Evolutionary conservation across 2,113 vertebrate genomes (phyloP), one percentile per base, ranked within the genome.

Genomic region (Grus americana): DNA sequence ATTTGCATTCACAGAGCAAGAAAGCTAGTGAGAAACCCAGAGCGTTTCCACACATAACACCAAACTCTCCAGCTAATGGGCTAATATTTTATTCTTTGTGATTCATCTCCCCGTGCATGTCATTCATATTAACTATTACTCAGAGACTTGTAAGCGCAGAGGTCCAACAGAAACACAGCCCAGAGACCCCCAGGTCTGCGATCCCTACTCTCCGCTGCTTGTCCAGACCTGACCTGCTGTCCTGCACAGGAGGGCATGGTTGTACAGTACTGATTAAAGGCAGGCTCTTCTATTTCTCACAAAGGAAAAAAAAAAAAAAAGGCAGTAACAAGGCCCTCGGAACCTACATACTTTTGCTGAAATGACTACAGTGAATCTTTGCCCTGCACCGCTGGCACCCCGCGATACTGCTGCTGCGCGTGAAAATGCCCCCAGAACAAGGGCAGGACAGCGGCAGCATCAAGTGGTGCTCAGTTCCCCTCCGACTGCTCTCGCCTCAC

Each of bases 401-500:
- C 36, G 13, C 2, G 5, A 75, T 9, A 7, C 12, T 23, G 44
- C 61, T 52, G 29, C 23, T 40, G n/a, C 30, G 27, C 2, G 3
- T 52, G 12, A 62, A 74, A 81, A 74, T 2, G 1, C 3, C 15
- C 55, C 49, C 54, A 65, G 68, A 20, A 34, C 16, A 49, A 46
- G 20, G 62, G 34, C 61, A 47, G 40, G 34, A 21, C 29, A 47
- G 52, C 1, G 0, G n/a, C 44, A 86, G 50, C 55, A 62, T 1
- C 59, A 40, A 13, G 49, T 6, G 21, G 36, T 16, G 32, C 15
- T 58, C 49, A 12, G 46, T 38, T 19, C 6, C 2, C 4, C 16
- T 40, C 29, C 0, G 0, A 4, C 26, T 68, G 72, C 55, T 72
- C 57, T 44, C 5, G 1, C 29, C 58, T 55, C 32, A 26, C 4